These are phyloP conservation scores for Caenorhabditis angaria DNA, from an alignment of 2,888 invertebrate species.

Conservation along the genomic window DNA sequence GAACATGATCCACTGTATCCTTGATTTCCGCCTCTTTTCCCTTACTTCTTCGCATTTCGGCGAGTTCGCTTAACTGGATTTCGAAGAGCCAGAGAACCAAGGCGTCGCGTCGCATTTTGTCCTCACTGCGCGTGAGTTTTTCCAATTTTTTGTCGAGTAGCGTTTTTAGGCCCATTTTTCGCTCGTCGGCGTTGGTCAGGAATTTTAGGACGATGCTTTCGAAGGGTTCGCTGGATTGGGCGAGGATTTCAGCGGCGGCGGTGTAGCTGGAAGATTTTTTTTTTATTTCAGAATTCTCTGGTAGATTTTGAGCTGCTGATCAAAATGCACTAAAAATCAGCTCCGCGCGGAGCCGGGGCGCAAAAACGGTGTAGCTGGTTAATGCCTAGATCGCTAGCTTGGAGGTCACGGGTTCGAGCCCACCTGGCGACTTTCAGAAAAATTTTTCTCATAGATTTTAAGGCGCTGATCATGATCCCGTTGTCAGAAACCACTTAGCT, in stretches of 20 bases:
- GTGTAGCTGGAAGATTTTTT: conserved; percentile 51
- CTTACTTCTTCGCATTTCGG: conserved; percentile 44
- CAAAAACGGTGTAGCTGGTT: no score
- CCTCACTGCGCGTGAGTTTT: conserved; percentile 73
- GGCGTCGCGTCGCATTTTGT: conserved; percentile 84
- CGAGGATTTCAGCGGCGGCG: conserved; percentile 82
- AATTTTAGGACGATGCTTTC: conserved; percentile 80
- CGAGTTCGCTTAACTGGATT: conserved; percentile 74
- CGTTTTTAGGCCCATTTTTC: conserved; percentile 86
- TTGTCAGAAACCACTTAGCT: no score
- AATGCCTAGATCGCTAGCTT: no score
- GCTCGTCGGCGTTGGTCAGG: conserved; percentile 73
- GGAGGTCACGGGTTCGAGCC: no score
- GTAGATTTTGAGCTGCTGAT: no score
- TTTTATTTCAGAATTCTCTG: conserved; percentile 2
- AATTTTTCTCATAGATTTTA: no score
- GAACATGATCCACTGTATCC: conserved; percentile 82
- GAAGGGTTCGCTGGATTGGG: conserved; percentile 89
- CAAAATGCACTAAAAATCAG: no score
- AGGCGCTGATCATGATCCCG: no score
- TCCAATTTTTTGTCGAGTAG: conserved; percentile 86
- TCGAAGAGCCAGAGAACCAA: conserved; percentile 94
- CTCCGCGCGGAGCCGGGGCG: no score
- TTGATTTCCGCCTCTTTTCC: conserved; percentile 21
- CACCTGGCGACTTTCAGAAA: no score